Evolutionary conservation across 2,797 vertebrate genomes (phyloP).

Genomic region (Capromys pilorides): DNA sequence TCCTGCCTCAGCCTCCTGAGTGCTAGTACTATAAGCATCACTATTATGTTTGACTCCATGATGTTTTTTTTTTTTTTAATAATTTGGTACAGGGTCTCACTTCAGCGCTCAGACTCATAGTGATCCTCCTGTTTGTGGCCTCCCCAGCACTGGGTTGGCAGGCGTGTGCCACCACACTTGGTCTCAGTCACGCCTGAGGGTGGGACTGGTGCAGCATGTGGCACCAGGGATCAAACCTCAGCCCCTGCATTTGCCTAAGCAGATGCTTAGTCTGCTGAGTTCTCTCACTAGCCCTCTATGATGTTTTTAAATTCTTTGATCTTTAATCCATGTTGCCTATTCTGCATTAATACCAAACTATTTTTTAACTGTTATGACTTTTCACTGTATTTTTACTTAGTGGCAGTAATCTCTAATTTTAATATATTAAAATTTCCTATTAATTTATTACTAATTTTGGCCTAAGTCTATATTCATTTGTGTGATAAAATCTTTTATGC

Average conservation of each 20-base stretch:
- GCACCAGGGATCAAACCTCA: too few relatives aligned
- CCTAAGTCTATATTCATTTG: neutral
- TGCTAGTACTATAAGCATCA: neutral
- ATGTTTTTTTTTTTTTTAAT: neutral
- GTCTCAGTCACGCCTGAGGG: too few relatives aligned
- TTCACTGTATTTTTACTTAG: neutral
- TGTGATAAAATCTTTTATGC: neutral
- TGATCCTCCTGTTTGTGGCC: too few relatives aligned
- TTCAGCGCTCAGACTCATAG: too few relatives aligned
- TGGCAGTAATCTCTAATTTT: constrained; percentile 19
- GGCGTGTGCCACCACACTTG: too few relatives aligned
- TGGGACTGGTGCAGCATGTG: too few relatives aligned
- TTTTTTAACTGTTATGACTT: constrained; percentile 46
- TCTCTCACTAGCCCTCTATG: neutral
- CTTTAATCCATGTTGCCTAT: neutral
- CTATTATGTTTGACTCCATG: neutral
- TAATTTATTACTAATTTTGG: constrained; percentile 39
- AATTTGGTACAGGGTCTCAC: too few relatives aligned
- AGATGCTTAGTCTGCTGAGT: too few relatives aligned
- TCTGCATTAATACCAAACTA: constrained; percentile 25
- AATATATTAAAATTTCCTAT: constrained; percentile 36
- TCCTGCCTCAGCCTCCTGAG: neutral
- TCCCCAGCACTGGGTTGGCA: too few relatives aligned
- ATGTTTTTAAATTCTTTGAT: neutral
- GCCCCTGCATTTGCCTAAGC: too few relatives aligned